phyloP scores from a whole-genome alignment of 2,888 invertebrate species.

The Ormyrus labotus region DNA sequence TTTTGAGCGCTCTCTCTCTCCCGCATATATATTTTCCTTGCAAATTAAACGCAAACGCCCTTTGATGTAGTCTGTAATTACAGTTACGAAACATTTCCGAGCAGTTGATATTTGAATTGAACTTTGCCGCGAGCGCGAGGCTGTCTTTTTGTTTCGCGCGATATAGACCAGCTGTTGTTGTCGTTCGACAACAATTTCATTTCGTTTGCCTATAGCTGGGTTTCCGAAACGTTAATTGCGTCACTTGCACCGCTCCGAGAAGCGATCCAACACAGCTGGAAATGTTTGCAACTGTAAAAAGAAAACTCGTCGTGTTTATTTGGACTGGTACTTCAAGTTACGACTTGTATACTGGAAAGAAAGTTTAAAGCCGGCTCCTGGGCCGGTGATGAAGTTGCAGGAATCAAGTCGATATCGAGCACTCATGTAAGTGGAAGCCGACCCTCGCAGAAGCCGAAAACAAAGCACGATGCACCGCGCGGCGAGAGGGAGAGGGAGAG shows the following conservation, averaged over 20 bases:
- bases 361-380: constrained; percentile 9
- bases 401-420: constrained; percentile 29
- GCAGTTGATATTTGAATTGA: not conserved
- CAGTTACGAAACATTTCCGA: not conserved
- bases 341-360: constrained; percentile 7
- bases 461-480: constrained; percentile 12
- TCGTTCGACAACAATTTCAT: no score
- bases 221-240: no score
- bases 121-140: no score
- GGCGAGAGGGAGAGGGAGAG: constrained; percentile 9
- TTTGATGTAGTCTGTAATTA: not conserved
- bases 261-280: not conserved
- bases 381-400: not conserved
- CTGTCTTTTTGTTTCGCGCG: no score
- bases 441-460: constrained; percentile 18
- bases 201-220: no score
- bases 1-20: no score
- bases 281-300: constrained; percentile 32
- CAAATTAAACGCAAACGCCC: not conserved
- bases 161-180: no score
- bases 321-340: constrained; percentile 39
- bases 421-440: constrained; percentile 23
- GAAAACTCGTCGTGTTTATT: not conserved
- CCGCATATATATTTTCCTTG: not conserved
- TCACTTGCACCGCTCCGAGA: no score